Conservation (phyloP, 2,797 vertebrate genomes). For the Tokudaia tokunoshimensis region DNA sequence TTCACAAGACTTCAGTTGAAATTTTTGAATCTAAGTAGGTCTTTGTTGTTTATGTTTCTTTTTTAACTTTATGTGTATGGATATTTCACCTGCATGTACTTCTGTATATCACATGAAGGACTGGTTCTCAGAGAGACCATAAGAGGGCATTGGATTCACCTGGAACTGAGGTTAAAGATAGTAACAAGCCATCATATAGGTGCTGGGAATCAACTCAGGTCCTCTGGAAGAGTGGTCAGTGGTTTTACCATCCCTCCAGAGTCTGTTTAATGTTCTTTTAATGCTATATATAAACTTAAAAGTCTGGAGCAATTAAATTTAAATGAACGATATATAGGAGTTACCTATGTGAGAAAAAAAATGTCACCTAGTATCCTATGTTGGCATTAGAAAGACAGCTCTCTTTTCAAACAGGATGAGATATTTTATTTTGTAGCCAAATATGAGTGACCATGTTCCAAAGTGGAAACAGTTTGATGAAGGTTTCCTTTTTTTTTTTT, state of each 20-base stretch:
- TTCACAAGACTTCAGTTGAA: background rate
- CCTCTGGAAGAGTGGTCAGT: background rate
- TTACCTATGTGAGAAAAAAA: background rate
- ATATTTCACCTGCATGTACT: background rate
- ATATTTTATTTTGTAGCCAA: background rate
- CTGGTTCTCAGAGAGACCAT: background rate
- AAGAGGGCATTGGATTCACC: background rate
- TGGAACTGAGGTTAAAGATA: background rate
- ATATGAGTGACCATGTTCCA: background rate
- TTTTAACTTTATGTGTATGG: background rate
- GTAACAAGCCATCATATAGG: background rate
- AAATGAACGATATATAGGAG: background rate
- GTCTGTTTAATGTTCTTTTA: background rate
- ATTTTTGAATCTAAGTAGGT: background rate
- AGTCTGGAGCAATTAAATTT: background rate
- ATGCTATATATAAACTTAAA: background rate
- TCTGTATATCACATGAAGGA: background rate
- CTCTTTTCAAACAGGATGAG: background rate
- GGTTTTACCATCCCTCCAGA: background rate
- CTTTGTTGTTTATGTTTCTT: background rate
- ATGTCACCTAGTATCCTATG: background rate
- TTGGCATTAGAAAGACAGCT: background rate
- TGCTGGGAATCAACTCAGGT: background rate
- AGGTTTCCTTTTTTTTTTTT: too few species aligned
- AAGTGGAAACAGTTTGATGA: background rate